Evolutionary conservation across 2,113 vertebrate species (phyloP), one percentile per base, ranked within the genome.

Genomic region (Anoplopoma fimbria): DNA sequence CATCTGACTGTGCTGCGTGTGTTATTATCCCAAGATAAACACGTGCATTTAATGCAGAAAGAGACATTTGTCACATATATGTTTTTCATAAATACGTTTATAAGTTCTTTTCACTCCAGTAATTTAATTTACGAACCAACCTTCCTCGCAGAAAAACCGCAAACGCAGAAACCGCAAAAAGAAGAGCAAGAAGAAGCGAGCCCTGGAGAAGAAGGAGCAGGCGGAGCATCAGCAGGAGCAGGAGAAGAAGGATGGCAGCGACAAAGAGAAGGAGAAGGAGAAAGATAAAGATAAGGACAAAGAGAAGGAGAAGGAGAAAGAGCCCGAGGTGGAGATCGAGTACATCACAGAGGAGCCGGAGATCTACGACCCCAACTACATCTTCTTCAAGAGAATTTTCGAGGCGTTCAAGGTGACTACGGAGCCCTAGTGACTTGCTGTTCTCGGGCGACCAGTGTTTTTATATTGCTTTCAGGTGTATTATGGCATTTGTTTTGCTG

Each of bases 331-430:
- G 47, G 97, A 98, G 87, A 97, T 98, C 0, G 97, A 98, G 82
- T 98, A 98, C 0, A 87, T 98, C 60, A 96, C 96, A 0, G 97
- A 98, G 80, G 97, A 98, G 81, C 97, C 96, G 0, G 96, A 98
- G 68, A 97, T 98, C 81, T 98, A 97, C 2, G 97, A 98, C 84
- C 96, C 97, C 70, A 97, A 97, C 87, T 98, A 93, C 88, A 96
- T 98, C 89, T 97, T 98, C 91, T 98, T 98, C 90, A 98, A 97
- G 92, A 96, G 96, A 87, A 97, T 98, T 75, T 98, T 98, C 36
- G 97, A 98, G 65, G 96, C 97, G 0, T 98, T 98, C 91, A 98
- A 97, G 97, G 97, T 98, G 71, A 58, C 40, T 25, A 1, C 55
- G 67, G 2, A 19, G 36, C 12, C 36, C 64, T 21, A 0, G 13